phyloP scores from a whole-genome alignment of 1,140 invertebrate genomes.

The Agrypnia vestita region DNA sequence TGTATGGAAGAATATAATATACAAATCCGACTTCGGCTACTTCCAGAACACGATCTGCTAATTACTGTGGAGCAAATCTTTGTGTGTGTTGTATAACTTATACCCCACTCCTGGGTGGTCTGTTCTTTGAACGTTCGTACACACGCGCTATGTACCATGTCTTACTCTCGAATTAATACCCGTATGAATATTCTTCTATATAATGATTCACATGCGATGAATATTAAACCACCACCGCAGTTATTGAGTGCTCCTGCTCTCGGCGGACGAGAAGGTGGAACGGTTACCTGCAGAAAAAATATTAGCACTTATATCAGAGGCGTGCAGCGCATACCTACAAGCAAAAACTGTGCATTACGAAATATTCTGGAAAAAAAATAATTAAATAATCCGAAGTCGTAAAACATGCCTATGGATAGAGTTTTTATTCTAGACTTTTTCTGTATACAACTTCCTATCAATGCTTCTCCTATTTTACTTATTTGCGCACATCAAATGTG shows the following conservation, averaged over 20 bases:
- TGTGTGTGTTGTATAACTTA: constrained; percentile 18
- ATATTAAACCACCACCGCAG: constrained; percentile 20
- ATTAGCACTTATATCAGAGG: no score
- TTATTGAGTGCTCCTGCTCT: constrained; percentile 1
- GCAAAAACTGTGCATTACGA: no score
- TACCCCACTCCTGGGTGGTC: constrained; percentile 31
- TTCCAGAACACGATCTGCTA: constrained; percentile 45
- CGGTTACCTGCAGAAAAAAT: no score
- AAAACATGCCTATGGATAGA: no score
- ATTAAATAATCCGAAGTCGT: no score
- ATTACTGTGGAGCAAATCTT: constrained; percentile 54
- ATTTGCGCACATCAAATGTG: no score
- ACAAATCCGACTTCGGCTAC: neutral
- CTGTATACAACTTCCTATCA: no score
- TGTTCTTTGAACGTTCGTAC: constrained; percentile 2
- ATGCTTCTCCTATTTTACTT: no score
- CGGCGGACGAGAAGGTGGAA: neutral
- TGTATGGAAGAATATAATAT: constrained; percentile 22
- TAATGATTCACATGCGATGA: constrained; percentile 12
- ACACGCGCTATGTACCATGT: neutral
- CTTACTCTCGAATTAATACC: constrained; percentile 35
- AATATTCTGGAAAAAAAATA: no score
- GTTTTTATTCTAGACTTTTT: no score
- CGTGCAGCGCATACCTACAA: no score
- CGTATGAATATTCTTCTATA: constrained; percentile 37